phyloP scores from a whole-genome alignment of 2,113 vertebrate species.

The Pteropus alecto region DNA sequence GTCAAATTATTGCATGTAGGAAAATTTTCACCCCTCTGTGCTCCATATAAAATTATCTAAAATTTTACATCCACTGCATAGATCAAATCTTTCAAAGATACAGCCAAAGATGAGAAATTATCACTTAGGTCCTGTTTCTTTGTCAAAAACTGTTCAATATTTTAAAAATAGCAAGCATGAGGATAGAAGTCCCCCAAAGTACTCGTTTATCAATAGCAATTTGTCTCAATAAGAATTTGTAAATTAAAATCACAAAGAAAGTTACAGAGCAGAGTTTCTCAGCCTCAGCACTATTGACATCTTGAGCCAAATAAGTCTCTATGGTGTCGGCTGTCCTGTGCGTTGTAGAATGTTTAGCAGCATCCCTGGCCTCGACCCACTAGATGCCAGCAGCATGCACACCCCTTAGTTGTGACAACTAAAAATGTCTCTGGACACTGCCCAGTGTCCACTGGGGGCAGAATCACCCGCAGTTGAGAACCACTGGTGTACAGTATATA shows the following conservation, averaged over 20 bases:
- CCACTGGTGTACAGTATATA: neutral
- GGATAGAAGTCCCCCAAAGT: neutral
- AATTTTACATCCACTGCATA: constrained; percentile 3
- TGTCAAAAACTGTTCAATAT: neutral
- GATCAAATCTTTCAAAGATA: neutral
- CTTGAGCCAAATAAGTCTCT: neutral
- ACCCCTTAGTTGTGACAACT: neutral
- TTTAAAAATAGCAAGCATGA: neutral
- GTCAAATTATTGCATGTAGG: neutral
- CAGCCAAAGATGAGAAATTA: constrained; percentile 17
- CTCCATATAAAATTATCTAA: constrained; percentile 38
- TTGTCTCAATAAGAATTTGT: neutral
- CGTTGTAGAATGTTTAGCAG: neutral
- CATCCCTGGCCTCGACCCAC: neutral
- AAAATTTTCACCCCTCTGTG: neutral
- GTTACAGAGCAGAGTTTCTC: neutral
- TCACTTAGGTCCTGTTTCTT: neutral
- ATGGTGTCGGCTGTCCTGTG: neutral
- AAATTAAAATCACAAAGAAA: constrained; percentile 15
- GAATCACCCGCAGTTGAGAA: neutral
- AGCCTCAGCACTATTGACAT: neutral
- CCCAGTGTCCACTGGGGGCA: neutral
- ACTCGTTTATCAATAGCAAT: neutral
- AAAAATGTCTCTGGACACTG: neutral
- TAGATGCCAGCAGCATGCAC: neutral